phyloP scores from a whole-genome alignment of 2,888 invertebrate species.

The Erebia epiphron region DNA sequence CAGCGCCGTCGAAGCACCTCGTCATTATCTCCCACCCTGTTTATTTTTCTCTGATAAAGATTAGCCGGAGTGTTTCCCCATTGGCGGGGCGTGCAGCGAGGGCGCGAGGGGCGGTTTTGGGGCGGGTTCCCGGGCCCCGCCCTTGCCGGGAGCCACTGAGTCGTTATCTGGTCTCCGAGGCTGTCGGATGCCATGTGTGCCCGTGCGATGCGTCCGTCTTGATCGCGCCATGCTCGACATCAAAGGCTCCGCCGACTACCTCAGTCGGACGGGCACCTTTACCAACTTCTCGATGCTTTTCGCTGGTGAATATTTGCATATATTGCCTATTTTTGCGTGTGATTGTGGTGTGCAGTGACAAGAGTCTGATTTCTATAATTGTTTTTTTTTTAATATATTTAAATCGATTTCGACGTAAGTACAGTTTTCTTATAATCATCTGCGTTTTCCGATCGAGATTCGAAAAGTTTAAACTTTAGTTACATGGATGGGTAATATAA shows the following conservation, averaged over 20 bases:
- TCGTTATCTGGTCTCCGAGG: constrained; percentile 45
- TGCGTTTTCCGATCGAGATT: background rate
- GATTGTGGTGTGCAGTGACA: constrained; percentile 53
- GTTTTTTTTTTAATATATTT: constrained; percentile 8
- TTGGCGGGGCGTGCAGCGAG: constrained; percentile 67
- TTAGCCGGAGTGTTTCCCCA: constrained; percentile 76
- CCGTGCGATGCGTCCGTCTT: constrained; percentile 59
- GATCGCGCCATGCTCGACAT: constrained; percentile 91
- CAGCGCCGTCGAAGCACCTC: constrained; percentile 63
- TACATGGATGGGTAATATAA: too few relatives aligned
- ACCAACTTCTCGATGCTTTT: constrained; percentile 98
- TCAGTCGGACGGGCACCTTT: constrained; percentile 94
- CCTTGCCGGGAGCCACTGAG: constrained; percentile 50
- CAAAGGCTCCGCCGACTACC: constrained; percentile 95
- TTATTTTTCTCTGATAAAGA: constrained; percentile 83
- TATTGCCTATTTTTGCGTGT: constrained; percentile 49
- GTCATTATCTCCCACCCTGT: constrained; percentile 81
- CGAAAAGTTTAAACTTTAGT: too few relatives aligned
- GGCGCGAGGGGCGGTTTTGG: constrained; percentile 53
- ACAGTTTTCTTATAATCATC: constrained; percentile 4
- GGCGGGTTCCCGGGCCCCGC: constrained; percentile 55
- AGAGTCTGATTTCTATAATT: constrained; percentile 24
- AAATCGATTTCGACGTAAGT: constrained; percentile 25
- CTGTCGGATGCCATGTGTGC: constrained; percentile 55
- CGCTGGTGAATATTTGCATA: constrained; percentile 87